phyloP scores from a whole-genome alignment of 2,797 vertebrate genomes.

The Amblyopsis hoosieri region DNA sequence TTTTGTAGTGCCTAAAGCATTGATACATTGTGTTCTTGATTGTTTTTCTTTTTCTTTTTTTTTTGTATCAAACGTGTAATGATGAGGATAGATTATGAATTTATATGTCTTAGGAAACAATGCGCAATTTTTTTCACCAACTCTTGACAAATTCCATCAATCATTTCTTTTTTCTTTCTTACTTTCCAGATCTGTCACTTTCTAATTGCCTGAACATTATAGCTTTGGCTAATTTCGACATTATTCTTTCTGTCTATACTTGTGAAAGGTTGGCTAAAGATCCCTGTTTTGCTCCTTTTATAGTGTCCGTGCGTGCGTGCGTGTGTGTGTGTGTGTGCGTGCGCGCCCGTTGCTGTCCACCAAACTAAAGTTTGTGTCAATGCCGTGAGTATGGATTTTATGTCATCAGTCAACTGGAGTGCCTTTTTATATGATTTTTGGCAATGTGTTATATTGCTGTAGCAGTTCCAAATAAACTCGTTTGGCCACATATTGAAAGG shows the following conservation, averaged over 20 bases:
- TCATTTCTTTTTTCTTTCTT: slow-evolving; percentile 6
- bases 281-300: slow-evolving; percentile 22
- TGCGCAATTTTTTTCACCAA: slow-evolving; percentile 42
- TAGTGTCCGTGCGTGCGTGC: slow-evolving; percentile 15
- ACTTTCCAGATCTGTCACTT: slow-evolving; percentile 27
- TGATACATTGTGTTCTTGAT: slow-evolving; percentile 44
- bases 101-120: slow-evolving; percentile 57
- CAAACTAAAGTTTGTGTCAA: background rate
- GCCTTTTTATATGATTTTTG: slow-evolving; percentile 7
- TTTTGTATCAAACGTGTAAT: slow-evolving; percentile 48
- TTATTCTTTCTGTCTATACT: slow-evolving; percentile 28
- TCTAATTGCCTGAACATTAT: slow-evolving; percentile 22
- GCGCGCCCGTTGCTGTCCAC: background rate
- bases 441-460: slow-evolving; percentile 12
- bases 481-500: background rate
- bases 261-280: slow-evolving; percentile 18
- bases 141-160: slow-evolving; percentile 45
- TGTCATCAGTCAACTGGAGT: slow-evolving; percentile 10
- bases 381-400: background rate
- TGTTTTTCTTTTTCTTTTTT: slow-evolving; percentile 44
- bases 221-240: slow-evolving; percentile 22
- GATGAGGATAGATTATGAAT: slow-evolving; percentile 50
- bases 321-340: slow-evolving; percentile 11
- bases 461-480: background rate
- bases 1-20: slow-evolving; percentile 69